Conservation (phyloP, 2,888 invertebrate species). For the Ptychoptera contaminata region DNA sequence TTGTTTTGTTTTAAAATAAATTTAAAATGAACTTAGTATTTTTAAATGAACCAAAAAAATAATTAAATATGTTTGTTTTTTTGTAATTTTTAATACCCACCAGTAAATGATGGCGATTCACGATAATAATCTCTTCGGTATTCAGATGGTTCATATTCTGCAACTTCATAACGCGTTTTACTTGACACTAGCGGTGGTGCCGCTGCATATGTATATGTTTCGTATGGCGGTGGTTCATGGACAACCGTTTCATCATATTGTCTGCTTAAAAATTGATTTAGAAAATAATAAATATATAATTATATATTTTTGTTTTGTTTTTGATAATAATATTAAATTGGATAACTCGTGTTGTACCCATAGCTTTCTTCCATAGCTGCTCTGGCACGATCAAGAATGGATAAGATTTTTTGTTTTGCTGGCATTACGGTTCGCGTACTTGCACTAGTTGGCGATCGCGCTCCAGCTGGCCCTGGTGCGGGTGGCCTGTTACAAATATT, state of each 20-base stretch:
- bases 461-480: slow-evolving; percentile 21
- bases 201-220: slow-evolving; percentile 22
- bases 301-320: too few species aligned
- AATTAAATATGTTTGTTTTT: not conserved
- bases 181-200: slow-evolving; percentile 12
- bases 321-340: too few species aligned
- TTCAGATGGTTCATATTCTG: slow-evolving; percentile 28
- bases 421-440: slow-evolving; percentile 40
- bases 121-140: slow-evolving; percentile 28
- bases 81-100: slow-evolving; percentile 13
- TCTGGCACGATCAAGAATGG: slow-evolving; percentile 66
- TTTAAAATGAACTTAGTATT: not conserved
- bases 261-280: too few species aligned
- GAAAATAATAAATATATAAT: not conserved
- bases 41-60: not conserved
- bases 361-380: slow-evolving; percentile 69
- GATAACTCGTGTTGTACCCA: slow-evolving; percentile 27
- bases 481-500: slow-evolving; percentile 15
- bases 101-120: slow-evolving; percentile 27
- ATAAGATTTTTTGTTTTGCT: slow-evolving; percentile 66
- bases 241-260: slow-evolving; percentile 22
- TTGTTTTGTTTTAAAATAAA: not conserved
- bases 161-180: slow-evolving; percentile 23
- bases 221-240: slow-evolving; percentile 23
- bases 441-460: slow-evolving; percentile 12